phyloP scores from a whole-genome alignment of 1,140 invertebrate species.

The Yoshiicerus persimilis region DNA sequence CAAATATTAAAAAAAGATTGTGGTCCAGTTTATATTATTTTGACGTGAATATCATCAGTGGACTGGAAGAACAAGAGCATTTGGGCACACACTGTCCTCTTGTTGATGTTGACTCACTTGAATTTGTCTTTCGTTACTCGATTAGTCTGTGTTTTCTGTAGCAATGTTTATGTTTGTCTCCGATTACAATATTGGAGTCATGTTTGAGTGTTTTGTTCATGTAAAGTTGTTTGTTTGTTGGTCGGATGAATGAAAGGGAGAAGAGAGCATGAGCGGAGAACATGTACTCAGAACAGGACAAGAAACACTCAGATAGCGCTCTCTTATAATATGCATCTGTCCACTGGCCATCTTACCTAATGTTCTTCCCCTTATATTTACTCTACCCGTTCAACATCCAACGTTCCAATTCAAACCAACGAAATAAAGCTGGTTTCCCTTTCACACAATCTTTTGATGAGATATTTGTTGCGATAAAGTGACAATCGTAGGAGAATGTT shows the following conservation, averaged over 20 bases:
- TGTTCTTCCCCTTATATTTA: no score
- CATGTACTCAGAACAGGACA: background rate
- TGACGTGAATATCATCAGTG: background rate
- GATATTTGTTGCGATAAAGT: conserved; percentile 17
- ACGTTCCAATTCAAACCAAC: background rate
- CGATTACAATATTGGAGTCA: conserved; percentile 20
- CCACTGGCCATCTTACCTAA: background rate
- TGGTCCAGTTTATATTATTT: background rate
- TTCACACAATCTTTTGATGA: conserved; percentile 2
- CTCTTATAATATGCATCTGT: background rate
- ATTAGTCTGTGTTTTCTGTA: background rate
- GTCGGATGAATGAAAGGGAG: background rate
- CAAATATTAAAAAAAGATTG: background rate
- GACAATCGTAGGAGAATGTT: conserved; percentile 12
- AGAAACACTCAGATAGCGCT: background rate
- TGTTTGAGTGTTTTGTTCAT: background rate
- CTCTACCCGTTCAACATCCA: no score
- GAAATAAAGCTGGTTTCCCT: background rate
- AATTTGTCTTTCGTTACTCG: background rate
- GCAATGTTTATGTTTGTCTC: background rate
- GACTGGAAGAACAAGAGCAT: background rate
- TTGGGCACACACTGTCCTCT: background rate
- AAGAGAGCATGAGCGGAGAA: background rate
- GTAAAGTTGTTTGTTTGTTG: conserved; percentile 4
- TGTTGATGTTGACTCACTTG: background rate